Evolutionary conservation across 30 jellyfish, hydroid and myxozoan genomes (phyloP).

Genomic region (Pelagia noctiluca): DNA sequence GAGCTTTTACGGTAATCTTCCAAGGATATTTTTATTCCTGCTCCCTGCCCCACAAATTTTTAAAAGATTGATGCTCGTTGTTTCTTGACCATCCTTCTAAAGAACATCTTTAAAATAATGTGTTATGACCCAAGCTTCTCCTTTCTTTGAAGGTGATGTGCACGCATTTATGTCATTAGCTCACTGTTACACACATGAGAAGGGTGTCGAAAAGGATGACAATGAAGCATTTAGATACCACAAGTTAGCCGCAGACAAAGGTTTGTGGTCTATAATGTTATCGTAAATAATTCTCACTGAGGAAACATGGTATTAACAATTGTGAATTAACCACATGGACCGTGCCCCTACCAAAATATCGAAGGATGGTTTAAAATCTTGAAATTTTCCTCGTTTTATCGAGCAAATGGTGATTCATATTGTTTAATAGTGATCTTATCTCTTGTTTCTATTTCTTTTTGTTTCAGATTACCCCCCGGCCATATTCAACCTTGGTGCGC

Average conservation of each 20-base stretch:
- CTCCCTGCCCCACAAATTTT: too few relatives aligned
- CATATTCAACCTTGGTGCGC: constrained; percentile 82
- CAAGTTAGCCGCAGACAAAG: constrained; percentile 81
- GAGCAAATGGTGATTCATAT: neutral
- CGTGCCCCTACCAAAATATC: neutral
- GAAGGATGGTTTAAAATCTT: too few relatives aligned
- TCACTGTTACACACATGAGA: constrained; percentile 87
- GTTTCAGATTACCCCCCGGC: constrained; percentile 80
- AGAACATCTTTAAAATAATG: too few relatives aligned
- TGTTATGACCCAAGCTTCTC: neutral
- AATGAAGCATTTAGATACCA: constrained; percentile 76
- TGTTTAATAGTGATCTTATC: neutral
- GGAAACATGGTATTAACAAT: too few relatives aligned
- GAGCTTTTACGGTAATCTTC: too few relatives aligned
- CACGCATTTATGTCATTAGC: constrained; percentile 85
- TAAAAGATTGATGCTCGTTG: too few relatives aligned
- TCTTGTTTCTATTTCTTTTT: neutral
- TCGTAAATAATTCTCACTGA: neutral
- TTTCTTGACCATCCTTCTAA: too few relatives aligned
- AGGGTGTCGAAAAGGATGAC: constrained; percentile 71
- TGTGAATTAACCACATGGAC: neutral
- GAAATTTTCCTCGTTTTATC: neutral
- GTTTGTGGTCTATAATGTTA: constrained; percentile 13
- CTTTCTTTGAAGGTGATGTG: constrained; percentile 62
- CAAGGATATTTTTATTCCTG: too few relatives aligned